Percentiles rank a stretch among this genome's conserved stretches.
These are phyloP conservation scores for Aphrocallistes beatrix DNA, from an alignment of 37 sponge, comb jelly and placozoan species.

Conservation along the genomic window DNA sequence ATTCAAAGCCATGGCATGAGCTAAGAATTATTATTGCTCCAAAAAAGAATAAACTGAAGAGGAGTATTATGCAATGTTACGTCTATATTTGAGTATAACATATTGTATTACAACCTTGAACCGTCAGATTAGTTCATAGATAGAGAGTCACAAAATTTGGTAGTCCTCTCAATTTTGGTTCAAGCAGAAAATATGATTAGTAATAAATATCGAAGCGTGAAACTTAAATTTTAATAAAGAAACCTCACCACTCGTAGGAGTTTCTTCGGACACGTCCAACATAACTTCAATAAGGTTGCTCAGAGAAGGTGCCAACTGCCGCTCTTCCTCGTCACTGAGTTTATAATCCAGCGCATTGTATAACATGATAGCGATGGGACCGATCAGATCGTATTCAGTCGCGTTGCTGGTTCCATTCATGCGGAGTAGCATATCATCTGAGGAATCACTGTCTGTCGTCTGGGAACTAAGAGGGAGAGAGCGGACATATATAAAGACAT, in stretches of 20 bases:
- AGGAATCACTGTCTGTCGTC: neutral
- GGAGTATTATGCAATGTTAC: too few relatives aligned
- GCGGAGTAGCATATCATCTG: neutral
- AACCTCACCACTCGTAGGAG: neutral
- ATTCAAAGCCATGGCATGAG: too few relatives aligned
- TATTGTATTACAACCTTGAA: too few relatives aligned
- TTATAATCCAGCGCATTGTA: neutral
- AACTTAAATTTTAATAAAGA: too few relatives aligned
- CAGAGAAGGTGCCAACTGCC: neutral
- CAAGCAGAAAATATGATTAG: too few relatives aligned
- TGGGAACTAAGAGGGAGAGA: neutral
- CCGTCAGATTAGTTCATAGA: too few relatives aligned
- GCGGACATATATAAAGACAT: neutral
- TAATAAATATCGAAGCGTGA: too few relatives aligned
- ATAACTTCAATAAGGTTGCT: neutral
- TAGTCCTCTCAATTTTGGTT: too few relatives aligned
- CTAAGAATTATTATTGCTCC: too few relatives aligned
- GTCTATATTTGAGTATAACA: too few relatives aligned
- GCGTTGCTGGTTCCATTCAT: neutral
- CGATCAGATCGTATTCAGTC: conserved; percentile 1
- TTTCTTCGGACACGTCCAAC: neutral
- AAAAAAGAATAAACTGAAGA: too few relatives aligned
- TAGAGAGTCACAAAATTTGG: too few relatives aligned
- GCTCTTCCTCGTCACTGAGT: neutral
- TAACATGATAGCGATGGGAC: neutral